Base-by-base conservation (phyloP, 2,888 invertebrate species). In the Cantharis rustica region DNA sequence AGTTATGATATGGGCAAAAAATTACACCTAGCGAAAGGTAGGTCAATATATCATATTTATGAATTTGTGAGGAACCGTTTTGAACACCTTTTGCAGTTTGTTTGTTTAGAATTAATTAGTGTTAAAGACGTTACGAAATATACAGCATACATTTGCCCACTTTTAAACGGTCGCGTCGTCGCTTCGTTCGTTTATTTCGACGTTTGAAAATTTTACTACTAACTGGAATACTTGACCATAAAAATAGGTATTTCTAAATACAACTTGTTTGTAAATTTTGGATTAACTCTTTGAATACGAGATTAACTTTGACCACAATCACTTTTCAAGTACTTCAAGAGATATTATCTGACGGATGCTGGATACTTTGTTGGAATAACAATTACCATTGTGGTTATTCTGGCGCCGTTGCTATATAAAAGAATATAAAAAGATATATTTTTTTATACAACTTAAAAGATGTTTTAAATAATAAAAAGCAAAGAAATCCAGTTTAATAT, bases 271-370 rank as follows among this genome's bases (percentile, higher is more conserved):
- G 72, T 77, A 77, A 80, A 80, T 75, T 69, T 76, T 69, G 73
- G 73, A 77, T 77, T 75, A 69, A 74, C 79, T 76, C 64, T 64
- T 26, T 80, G 80, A 79, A 80, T 80, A 80, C 80, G 62, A 77
- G 75, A 80, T 80, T 80, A 80, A 79, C 63, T 69, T 68, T 76
- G 77, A 76, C 77, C 80, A 79, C 79, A 79, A 79, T 80, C 73
- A 73, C 73, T 75, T 78, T 79, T 75, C 70, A 79, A 66, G 20
- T 66, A 77, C 74, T 69, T 73, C 66, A 71, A 73, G 72, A 78
- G 81, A 81, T 81, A 80, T 76, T 17, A 81, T 81, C 81, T 81
- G 80, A 76, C 81, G 81, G 81, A 81, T 81, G 81, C 81, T 81
- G 81, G 63, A 75, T 69, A 80, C 81, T 75, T 75, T 72, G 74